Conservation (phyloP, 2,888 invertebrate species). For the Oasisia sp. region DNA sequence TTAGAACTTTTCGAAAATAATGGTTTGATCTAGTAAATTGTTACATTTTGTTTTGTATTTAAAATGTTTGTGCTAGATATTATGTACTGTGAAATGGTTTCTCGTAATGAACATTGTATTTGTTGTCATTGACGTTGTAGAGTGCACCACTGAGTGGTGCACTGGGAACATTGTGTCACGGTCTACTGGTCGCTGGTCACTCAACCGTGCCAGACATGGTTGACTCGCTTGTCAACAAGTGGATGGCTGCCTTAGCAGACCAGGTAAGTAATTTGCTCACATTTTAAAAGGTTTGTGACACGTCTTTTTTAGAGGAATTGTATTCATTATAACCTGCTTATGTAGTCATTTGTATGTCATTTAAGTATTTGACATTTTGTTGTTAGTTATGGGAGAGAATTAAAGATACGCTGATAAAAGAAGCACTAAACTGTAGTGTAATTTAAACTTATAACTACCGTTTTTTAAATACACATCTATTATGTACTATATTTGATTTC, state of each 20-base stretch:
- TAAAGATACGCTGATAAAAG: no score
- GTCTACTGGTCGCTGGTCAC: slow-evolving; percentile 47
- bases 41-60: background rate
- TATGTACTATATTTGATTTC: no score
- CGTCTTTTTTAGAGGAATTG: no score
- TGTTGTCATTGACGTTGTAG: slow-evolving; percentile 35
- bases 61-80: background rate
- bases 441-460: no score
- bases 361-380: no score
- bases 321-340: no score
- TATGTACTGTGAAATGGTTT: background rate
- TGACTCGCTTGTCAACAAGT: slow-evolving; percentile 43
- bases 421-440: no score
- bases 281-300: no score
- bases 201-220: slow-evolving; percentile 40
- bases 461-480: no score
- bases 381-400: no score
- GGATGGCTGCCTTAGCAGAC: slow-evolving; percentile 41
- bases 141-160: slow-evolving; percentile 46
- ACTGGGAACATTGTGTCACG: slow-evolving; percentile 49
- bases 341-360: no score
- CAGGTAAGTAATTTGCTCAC: slow-evolving; percentile 30
- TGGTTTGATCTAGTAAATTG: background rate
- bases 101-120: background rate
- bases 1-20: background rate